phyloP scores from a whole-genome alignment of 2,797 vertebrate genomes.

The Falco columbarius region DNA sequence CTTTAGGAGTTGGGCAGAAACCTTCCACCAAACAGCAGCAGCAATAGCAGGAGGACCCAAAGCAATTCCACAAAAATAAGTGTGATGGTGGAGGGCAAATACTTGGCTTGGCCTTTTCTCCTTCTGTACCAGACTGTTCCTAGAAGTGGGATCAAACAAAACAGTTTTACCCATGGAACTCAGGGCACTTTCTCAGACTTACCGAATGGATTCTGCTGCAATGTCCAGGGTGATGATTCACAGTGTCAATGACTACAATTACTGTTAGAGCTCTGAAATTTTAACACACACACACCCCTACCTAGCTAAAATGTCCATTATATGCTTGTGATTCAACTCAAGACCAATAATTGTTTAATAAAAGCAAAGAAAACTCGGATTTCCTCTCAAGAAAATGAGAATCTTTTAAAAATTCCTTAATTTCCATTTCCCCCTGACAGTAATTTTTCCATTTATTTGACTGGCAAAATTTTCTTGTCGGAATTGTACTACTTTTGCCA shows the following conservation, averaged over 20 bases:
- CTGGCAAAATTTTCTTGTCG: neutral
- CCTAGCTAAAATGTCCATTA: neutral
- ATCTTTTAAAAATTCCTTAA: neutral
- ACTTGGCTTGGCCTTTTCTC: neutral
- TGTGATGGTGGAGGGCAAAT: neutral
- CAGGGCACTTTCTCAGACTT: neutral
- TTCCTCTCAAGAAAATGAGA: neutral
- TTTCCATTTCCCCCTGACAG: neutral
- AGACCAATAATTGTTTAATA: neutral
- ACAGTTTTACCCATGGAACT: neutral
- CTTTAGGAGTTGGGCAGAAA: neutral
- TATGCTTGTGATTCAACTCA: neutral
- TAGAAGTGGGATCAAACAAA: neutral
- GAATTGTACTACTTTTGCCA: neutral
- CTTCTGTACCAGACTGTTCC: neutral
- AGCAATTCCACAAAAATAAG: neutral
- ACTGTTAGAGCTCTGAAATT: neutral
- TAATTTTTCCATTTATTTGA: neutral
- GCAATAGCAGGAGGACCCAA: neutral
- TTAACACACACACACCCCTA: fast-evolving
- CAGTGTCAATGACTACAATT: neutral
- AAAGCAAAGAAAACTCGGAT: neutral
- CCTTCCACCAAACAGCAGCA: neutral
- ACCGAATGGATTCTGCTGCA: fast-evolving
- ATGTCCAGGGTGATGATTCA: neutral